phyloP scores from a whole-genome alignment of 2,888 invertebrate species.

The Nymphalis c-album region DNA sequence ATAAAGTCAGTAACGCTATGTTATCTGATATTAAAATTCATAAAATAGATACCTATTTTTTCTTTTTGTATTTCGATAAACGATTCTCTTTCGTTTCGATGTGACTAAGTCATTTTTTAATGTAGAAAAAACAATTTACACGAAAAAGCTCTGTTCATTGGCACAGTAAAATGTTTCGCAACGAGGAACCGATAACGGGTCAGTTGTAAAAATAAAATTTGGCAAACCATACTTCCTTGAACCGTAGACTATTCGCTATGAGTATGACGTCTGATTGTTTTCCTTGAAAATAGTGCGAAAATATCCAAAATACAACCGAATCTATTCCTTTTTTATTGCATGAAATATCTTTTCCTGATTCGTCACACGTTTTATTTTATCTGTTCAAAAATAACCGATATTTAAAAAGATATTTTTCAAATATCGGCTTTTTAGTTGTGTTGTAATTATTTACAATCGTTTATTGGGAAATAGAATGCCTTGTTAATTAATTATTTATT shows the following conservation, averaged over 20 bases:
- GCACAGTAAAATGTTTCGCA: conserved; percentile 33
- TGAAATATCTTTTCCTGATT: background rate
- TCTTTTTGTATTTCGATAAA: too few relatives aligned
- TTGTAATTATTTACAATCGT: too few relatives aligned
- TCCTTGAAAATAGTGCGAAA: conserved; percentile 24
- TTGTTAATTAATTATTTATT: too few relatives aligned
- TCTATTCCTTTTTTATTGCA: conserved; percentile 1
- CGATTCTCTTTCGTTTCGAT: too few relatives aligned
- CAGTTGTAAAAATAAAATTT: conserved; percentile 64
- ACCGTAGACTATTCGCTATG: conserved; percentile 51
- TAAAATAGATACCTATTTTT: too few relatives aligned
- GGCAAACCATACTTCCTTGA: conserved; percentile 72
- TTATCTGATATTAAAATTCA: too few relatives aligned
- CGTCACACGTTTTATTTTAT: background rate
- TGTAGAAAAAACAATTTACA: background rate
- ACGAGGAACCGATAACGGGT: conserved; percentile 52
- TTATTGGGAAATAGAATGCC: too few relatives aligned
- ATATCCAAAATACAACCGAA: background rate
- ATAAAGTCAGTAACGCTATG: too few relatives aligned
- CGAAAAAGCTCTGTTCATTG: conserved; percentile 18
- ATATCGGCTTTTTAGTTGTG: too few relatives aligned
- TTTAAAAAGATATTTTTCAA: too few relatives aligned
- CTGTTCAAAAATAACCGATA: too few relatives aligned
- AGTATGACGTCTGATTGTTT: conserved; percentile 48
- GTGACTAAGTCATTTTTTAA: conserved; percentile 2